A percentile compares a stretch with the other conserved stretches of the same genome.
phyloP scores from a whole-genome alignment of 2,113 vertebrate genomes.

The Siniperca knerii region DNA sequence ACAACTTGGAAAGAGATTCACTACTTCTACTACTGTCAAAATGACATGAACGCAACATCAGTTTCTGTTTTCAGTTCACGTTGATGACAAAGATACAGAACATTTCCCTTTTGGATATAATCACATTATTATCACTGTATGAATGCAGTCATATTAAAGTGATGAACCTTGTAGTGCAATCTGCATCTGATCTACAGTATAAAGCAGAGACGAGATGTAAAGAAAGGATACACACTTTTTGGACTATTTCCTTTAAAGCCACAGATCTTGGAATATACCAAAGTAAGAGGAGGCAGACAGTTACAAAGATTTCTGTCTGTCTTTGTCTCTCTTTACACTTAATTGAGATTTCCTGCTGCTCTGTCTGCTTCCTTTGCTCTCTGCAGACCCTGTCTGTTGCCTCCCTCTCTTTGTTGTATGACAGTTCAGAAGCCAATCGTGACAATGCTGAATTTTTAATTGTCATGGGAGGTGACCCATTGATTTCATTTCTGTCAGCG shows the following conservation, averaged over 20 bases:
- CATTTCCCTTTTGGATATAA: not conserved
- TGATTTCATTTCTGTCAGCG: conserved; percentile 48
- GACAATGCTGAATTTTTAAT: conserved; percentile 44
- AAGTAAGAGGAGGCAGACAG: not conserved
- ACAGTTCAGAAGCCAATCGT: conserved; percentile 45
- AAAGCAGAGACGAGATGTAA: not conserved
- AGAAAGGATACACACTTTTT: not conserved
- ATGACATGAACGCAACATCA: not conserved
- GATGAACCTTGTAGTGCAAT: not conserved
- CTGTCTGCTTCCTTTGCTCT: conserved; percentile 7
- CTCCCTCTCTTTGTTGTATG: conserved; percentile 22
- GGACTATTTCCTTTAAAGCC: not conserved
- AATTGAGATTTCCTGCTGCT: not conserved
- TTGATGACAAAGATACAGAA: not conserved
- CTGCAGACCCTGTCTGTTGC: conserved; percentile 1
- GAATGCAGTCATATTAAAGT: not conserved
- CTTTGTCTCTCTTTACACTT: not conserved
- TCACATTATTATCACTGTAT: not conserved
- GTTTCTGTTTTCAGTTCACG: not conserved
- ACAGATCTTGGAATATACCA: not conserved
- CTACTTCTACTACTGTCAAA: not conserved
- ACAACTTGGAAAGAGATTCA: not conserved
- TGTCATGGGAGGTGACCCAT: conserved; percentile 54
- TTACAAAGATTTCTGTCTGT: not conserved
- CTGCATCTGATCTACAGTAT: not conserved